These are phyloP conservation scores for Parnassius glacialis DNA, from an alignment of 2,888 invertebrate genomes.

Conservation along the genomic window DNA sequence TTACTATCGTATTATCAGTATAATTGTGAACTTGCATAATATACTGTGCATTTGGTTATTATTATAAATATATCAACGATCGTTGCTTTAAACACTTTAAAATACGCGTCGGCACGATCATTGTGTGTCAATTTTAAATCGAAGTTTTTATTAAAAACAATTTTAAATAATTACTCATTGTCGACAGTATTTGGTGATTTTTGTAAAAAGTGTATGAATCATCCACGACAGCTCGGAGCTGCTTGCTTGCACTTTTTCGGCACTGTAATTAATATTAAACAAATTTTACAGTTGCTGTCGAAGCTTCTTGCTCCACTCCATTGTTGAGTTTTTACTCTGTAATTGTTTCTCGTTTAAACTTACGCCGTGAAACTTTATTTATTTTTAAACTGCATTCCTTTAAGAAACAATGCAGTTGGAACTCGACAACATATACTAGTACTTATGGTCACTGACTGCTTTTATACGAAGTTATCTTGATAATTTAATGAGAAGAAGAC, in stretches of 20 bases:
- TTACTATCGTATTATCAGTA: not conserved
- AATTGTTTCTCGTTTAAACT: constrained; percentile 22
- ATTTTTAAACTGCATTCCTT: constrained; percentile 6
- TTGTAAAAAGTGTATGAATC: constrained; percentile 14
- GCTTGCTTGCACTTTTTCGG: constrained; percentile 12
- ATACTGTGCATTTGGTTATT: not conserved
- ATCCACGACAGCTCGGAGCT: constrained; percentile 14
- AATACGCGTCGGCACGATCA: constrained; percentile 6
- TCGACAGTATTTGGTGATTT: constrained; percentile 17
- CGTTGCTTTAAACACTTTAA: constrained; percentile 6
- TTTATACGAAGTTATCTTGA: constrained; percentile 20
- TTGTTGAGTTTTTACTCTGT: constrained; percentile 10
- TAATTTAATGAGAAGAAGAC: constrained; percentile 24
- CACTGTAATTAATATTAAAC: constrained; percentile 26
- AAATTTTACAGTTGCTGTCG: constrained; percentile 20
- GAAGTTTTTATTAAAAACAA: constrained; percentile 16
- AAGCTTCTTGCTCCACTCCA: constrained; percentile 8
- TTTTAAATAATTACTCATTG: constrained; percentile 22
- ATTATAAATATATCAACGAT: not conserved
- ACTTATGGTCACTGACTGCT: constrained; percentile 7
- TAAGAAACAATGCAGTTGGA: not conserved
- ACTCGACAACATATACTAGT: not conserved
- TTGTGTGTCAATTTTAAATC: not conserved
- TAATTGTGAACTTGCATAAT: not conserved
- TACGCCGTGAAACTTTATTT: constrained; percentile 6